Conservation (phyloP, 2,797 vertebrate species). For the Callimico goeldii region DNA sequence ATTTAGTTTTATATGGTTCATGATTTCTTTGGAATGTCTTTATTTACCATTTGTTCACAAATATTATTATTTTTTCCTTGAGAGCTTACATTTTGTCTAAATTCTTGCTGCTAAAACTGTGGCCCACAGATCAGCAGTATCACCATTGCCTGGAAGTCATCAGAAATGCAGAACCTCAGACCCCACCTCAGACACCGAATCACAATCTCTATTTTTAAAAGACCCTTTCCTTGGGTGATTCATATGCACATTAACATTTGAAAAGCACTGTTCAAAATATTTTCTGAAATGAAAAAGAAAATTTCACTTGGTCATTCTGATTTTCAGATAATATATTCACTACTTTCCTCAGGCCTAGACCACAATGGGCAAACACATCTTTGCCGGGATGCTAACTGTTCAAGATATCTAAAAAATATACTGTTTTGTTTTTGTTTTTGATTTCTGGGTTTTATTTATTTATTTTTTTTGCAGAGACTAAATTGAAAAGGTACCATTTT, state of each 20-base stretch:
- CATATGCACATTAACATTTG: not conserved
- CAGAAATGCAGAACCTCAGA: not conserved
- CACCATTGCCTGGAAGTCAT: not conserved
- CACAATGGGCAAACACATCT: not conserved
- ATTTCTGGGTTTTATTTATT: too few relatives aligned
- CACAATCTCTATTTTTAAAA: slow-evolving; percentile 30
- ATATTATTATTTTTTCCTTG: not conserved
- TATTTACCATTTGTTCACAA: slow-evolving; percentile 6
- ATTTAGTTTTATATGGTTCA: not conserved
- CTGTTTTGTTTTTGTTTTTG: too few relatives aligned
- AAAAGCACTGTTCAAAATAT: not conserved
- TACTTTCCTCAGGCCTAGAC: not conserved
- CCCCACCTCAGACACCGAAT: not conserved
- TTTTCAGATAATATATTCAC: not conserved
- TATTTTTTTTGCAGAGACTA: not conserved
- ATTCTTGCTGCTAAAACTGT: not conserved
- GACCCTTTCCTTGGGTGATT: not conserved
- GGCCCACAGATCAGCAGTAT: not conserved
- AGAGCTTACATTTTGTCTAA: not conserved
- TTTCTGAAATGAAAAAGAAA: slow-evolving; percentile 35
- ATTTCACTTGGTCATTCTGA: not conserved
- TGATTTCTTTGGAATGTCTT: slow-evolving; percentile 23
- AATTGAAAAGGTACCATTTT: slow-evolving; percentile 1
- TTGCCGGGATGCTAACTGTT: not conserved
- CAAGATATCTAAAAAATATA: not conserved